Base-by-base conservation (phyloP, 2,888 invertebrate genomes). In the Timandra comae region DNA sequence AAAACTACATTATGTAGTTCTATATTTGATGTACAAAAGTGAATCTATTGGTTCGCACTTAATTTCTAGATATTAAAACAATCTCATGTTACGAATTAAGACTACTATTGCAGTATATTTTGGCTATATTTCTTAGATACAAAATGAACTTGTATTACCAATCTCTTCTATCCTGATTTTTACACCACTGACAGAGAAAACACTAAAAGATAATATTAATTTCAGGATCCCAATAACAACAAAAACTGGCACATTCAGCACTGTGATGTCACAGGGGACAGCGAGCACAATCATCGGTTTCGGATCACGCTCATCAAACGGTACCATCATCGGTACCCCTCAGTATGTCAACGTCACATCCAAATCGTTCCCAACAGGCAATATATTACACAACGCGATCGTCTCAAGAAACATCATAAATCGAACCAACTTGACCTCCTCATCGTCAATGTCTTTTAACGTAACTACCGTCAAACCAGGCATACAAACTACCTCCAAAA, bases 311-410 rank as follows among this genome's bases (percentile, higher is more conserved):
- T 66, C 84, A 0, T 68, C 77, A 16, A 77, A 75, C 46, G 71
- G 76, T 0, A 74, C 79, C 6, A 68, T 81, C 27, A 74, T 84
- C 38, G 71, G 75, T 1, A 72, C 79, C 1, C 78, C 85, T 2
- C 85, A 85, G 45, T 86, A 86, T 44, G 81, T 86, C 41, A 86
- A 82, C 49, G 82, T 86, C 23, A 67, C 77, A 3, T 75, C 86
- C 3, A 86, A 86, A 41, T 77, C 81, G 0, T 86, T 85, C 55
- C 84, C 86, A 6, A 84, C 84, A 8, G 86, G 86, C 16, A 86
- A 85, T 56, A 86, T 86, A 22, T 58, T 86, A 1, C 86, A 86
- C 49, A 86, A 85, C 49, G 86, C 86, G 1, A 86, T 86, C 29
- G 79, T 86, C 0, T 86, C 86, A 0, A 61, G 86, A 7, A 86